Evolutionary conservation across 2,113 vertebrate species (phyloP).

Genomic region (Vireo altiloquus): DNA sequence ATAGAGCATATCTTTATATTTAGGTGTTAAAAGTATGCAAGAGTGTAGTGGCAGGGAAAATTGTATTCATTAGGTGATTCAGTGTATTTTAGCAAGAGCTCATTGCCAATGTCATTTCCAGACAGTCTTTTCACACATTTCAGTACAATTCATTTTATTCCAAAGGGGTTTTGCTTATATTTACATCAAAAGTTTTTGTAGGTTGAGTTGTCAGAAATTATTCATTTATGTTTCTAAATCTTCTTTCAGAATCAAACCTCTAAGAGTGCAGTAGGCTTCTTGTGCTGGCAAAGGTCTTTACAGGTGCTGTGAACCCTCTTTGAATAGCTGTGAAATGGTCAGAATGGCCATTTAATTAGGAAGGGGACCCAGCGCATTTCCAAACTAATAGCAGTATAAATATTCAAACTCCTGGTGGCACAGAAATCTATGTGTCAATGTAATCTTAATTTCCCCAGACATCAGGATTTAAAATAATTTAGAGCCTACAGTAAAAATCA

Average conservation of each 20-base stretch:
- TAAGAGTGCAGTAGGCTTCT: not conserved
- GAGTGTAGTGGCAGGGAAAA: not conserved
- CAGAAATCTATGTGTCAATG: not conserved
- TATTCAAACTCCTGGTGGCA: not conserved
- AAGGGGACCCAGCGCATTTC: not conserved
- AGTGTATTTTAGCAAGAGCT: not conserved
- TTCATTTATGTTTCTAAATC: not conserved
- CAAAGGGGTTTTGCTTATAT: not conserved
- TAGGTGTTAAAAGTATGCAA: not conserved
- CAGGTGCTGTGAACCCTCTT: not conserved
- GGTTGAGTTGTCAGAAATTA: not conserved
- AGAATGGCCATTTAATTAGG: not conserved
- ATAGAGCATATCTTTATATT: not conserved
- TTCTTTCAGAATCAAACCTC: not conserved
- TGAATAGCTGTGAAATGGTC: not conserved
- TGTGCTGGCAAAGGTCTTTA: not conserved
- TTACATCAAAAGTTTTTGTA: not conserved
- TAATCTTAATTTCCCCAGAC: constrained; percentile 14
- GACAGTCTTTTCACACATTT: not conserved
- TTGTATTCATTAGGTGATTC: not conserved
- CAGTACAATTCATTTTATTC: not conserved
- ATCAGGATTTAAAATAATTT: not conserved
- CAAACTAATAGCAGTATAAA: not conserved
- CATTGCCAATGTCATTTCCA: not conserved
- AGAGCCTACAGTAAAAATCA: not conserved